Conservation (phyloP, 2,113 vertebrate species). For the Rhea pennata region DNA sequence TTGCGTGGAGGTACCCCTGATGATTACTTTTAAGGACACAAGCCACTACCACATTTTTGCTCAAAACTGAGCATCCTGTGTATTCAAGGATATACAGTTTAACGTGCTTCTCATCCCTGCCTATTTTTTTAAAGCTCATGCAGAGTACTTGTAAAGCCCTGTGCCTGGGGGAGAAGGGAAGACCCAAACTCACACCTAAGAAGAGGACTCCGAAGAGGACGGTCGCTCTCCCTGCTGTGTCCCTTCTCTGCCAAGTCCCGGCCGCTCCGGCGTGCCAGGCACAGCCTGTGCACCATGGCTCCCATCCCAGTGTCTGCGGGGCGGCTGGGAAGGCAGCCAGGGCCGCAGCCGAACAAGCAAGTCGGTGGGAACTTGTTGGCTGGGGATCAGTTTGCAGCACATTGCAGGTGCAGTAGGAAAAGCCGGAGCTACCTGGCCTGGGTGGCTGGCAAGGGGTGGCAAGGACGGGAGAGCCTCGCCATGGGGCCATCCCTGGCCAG, state of each 20-base stretch:
- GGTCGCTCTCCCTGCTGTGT: background rate
- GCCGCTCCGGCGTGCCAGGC: background rate
- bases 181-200: background rate
- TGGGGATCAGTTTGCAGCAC: background rate
- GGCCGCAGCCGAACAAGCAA: background rate
- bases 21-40: background rate
- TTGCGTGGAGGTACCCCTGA: background rate
- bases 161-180: background rate
- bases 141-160: background rate
- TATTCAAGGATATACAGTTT: background rate
- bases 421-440: accelerated
- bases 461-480: background rate
- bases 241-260: background rate
- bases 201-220: background rate
- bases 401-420: background rate
- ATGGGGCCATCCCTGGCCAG: background rate
- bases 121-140: background rate
- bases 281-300: background rate
- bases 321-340: background rate
- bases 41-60: background rate
- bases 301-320: background rate
- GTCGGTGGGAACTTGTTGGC: background rate
- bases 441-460: accelerated
- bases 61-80: background rate
- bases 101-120: background rate